Evolutionary conservation across 53 echinoderm and acorn worm genomes (phyloP).

Genomic region (Hippasteria phrygiana): DNA sequence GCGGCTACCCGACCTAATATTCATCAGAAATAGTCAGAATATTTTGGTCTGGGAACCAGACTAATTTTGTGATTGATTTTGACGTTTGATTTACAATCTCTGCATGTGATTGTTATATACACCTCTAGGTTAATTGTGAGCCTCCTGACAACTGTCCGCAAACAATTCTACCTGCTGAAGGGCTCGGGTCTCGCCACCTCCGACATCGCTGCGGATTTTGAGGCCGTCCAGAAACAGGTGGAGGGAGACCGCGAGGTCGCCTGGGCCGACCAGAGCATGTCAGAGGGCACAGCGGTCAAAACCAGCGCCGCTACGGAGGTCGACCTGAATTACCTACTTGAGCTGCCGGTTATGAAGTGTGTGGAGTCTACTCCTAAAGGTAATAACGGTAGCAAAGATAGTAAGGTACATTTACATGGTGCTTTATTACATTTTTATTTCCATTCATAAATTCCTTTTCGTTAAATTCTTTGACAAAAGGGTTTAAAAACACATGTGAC

Average conservation of each 20-base stretch:
- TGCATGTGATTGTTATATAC: too few relatives aligned
- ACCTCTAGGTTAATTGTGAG: slow-evolving; percentile 79
- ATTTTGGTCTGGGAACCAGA: too few relatives aligned
- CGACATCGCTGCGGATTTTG: slow-evolving; percentile 80
- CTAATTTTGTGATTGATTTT: too few relatives aligned
- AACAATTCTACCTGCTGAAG: slow-evolving; percentile 88
- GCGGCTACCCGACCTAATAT: too few relatives aligned
- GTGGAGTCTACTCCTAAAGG: slow-evolving; percentile 71
- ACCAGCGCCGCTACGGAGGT: not conserved
- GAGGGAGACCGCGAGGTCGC: slow-evolving; percentile 84
- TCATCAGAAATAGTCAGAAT: too few relatives aligned
- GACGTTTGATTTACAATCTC: too few relatives aligned
- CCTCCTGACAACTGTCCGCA: slow-evolving; percentile 77
- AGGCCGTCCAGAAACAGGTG: slow-evolving; percentile 85
- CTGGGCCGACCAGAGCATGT: slow-evolving; percentile 77
- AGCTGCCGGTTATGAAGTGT: slow-evolving; percentile 74
- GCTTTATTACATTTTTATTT: too few relatives aligned
- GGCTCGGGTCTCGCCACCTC: slow-evolving; percentile 85
- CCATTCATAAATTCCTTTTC: too few relatives aligned
- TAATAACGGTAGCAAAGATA: too few relatives aligned
- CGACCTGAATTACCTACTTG: slow-evolving; percentile 69
- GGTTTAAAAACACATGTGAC: too few relatives aligned
- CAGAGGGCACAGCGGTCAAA: slow-evolving; percentile 34
- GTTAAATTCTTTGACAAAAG: too few relatives aligned
- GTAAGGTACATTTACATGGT: too few relatives aligned